Conservation (phyloP, 2,888 invertebrate genomes). For the Ecdyonurus torrentis region DNA sequence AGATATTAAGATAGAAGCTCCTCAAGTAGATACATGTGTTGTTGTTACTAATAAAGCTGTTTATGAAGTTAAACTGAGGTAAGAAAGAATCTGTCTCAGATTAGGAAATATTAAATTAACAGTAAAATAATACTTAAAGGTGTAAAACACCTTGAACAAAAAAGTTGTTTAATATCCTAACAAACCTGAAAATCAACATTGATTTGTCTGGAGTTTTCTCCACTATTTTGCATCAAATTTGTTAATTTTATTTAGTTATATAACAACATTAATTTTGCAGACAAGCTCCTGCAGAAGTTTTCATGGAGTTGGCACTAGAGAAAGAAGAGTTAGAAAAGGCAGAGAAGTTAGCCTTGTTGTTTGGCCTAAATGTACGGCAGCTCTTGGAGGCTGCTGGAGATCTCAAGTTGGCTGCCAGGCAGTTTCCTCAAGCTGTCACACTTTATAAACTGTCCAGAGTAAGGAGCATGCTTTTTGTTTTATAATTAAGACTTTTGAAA, state of each 20-base stretch:
- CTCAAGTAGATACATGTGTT: conserved; percentile 37
- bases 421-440: conserved; percentile 57
- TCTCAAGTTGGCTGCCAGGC: conserved; percentile 53
- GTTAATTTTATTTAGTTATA: neutral
- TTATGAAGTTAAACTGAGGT: conserved; percentile 40
- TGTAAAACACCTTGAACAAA: no score
- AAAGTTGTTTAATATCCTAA: no score
- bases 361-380: conserved; percentile 43
- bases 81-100: conserved; percentile 12
- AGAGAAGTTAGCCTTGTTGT: conserved; percentile 37
- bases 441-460: conserved; percentile 67
- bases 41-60: conserved; percentile 40
- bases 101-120: no score
- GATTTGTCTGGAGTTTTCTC: no score
- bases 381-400: conserved; percentile 68
- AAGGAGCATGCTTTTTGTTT: conserved; percentile 14
- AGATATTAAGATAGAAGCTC: conserved; percentile 30
- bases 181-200: no score
- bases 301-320: conserved; percentile 37
- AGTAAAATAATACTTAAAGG: no score
- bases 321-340: conserved; percentile 36
- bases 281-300: conserved; percentile 31
- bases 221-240: neutral
- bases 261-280: conserved; percentile 16
- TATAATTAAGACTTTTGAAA: no score